phyloP scores from a whole-genome alignment of 2,888 invertebrate genomes.

The Leptarthrus brevirostris region DNA sequence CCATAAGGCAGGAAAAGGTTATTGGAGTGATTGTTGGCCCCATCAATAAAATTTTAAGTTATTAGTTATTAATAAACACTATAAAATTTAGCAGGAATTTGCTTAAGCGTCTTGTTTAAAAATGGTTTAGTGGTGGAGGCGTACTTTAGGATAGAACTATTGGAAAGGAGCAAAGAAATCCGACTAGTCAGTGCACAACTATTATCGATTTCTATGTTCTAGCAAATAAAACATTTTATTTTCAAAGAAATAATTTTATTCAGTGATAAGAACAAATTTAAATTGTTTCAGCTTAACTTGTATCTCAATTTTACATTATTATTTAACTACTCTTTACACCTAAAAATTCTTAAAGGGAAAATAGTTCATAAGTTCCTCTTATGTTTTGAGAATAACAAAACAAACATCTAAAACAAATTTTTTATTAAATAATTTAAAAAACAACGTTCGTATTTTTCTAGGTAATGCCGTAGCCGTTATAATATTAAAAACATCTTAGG shows the following conservation, averaged over 20 bases:
- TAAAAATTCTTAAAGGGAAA: conserved; percentile 29
- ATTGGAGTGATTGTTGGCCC: too few relatives aligned
- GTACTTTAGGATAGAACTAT: too few relatives aligned
- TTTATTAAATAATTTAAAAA: neutral
- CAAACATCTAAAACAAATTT: neutral
- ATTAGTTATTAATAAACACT: too few relatives aligned
- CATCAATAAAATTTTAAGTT: too few relatives aligned
- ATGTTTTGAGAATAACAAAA: conserved; percentile 18
- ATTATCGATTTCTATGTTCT: too few relatives aligned
- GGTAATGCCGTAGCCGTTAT: neutral
- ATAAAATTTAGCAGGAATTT: too few relatives aligned
- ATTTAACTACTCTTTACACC: conserved; percentile 14
- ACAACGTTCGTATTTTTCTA: conserved; percentile 9
- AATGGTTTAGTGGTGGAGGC: too few relatives aligned
- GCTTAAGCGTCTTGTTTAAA: too few relatives aligned
- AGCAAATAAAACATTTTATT: neutral
- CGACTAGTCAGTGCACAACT: too few relatives aligned
- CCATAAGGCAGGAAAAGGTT: too few relatives aligned
- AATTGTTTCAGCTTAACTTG: conserved; percentile 8
- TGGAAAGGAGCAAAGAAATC: too few relatives aligned
- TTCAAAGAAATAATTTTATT: conserved; percentile 45
- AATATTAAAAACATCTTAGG: neutral
- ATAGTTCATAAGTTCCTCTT: conserved; percentile 40
- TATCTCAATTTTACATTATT: conserved; percentile 20
- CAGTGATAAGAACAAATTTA: conserved; percentile 37